A percentile compares a stretch with the other conserved stretches of the same genome.
Conservation (phyloP, 37 sponge, comb jelly and placozoan species). For the Oscarella lobularis region DNA sequence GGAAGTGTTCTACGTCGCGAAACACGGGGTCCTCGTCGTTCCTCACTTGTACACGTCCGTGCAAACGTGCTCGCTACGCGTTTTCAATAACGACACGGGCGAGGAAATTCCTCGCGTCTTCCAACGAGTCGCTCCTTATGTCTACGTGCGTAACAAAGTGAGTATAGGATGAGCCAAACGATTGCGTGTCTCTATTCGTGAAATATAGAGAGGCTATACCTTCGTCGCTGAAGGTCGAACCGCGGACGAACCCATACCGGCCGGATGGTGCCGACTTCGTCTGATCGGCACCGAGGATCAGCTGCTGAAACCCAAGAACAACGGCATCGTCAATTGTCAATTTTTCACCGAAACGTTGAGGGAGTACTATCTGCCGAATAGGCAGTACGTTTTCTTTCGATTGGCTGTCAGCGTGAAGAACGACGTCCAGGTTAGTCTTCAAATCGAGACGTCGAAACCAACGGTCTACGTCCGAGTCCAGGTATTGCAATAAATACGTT, state of each 20-base stretch:
- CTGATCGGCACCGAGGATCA: neutral
- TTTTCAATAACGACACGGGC: constrained; percentile 75
- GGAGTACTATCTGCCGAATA: constrained; percentile 79
- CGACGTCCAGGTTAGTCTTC: constrained; percentile 48
- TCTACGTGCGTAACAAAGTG: constrained; percentile 48
- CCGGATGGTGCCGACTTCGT: neutral
- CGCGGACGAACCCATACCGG: neutral
- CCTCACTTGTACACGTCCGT: constrained; percentile 16
- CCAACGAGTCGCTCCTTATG: constrained; percentile 29
- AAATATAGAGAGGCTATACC: neutral
- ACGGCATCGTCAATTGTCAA: neutral
- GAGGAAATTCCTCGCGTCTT: constrained; percentile 60
- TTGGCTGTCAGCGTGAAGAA: constrained; percentile 22
- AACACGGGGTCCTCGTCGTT: constrained; percentile 4
- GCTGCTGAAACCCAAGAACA: neutral
- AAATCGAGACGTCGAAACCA: constrained; percentile 67
- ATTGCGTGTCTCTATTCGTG: too few species aligned
- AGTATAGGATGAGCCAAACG: too few species aligned
- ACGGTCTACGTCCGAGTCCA: constrained; percentile 56
- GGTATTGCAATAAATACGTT: constrained; percentile 20
- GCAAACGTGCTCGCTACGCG: constrained; percentile 31
- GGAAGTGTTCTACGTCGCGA: neutral
- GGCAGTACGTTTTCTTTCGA: constrained; percentile 43
- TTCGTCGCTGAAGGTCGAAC: neutral
- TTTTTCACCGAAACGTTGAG: constrained; percentile 40